Percentiles rank a stretch among this genome's conserved stretches.
Conservation (phyloP, 2,888 invertebrate species). For the Apodemia duryi region DNA sequence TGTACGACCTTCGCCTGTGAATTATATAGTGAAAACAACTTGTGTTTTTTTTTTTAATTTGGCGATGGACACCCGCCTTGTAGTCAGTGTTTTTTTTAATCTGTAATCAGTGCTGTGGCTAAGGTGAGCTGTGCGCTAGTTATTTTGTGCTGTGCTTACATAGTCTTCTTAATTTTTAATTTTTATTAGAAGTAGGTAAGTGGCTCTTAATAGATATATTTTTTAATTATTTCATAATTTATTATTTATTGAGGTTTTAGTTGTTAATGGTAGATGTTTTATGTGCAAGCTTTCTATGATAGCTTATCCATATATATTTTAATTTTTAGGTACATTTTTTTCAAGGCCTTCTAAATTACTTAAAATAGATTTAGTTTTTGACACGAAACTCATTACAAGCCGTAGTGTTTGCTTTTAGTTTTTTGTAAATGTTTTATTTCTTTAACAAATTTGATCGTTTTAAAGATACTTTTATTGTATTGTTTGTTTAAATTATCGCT, state of each 20-base stretch:
- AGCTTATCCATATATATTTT: not conserved
- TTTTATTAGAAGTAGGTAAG: not conserved
- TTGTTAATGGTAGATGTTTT: not conserved
- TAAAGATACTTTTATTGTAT: too few species aligned
- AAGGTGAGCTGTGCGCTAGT: conserved; percentile 39
- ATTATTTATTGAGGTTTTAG: not conserved
- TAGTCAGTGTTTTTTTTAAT: conserved; percentile 26
- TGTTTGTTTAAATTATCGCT: too few species aligned
- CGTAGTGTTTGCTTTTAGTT: not conserved
- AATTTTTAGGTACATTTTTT: not conserved
- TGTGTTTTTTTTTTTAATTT: conserved; percentile 14
- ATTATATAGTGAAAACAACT: not conserved
- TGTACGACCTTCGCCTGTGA: not conserved
- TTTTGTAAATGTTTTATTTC: not conserved
- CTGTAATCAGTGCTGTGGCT: conserved; percentile 43
- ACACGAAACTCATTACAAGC: conserved; percentile 1
- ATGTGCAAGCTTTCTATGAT: not conserved
- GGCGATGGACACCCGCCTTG: conserved; percentile 16
- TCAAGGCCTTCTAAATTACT: not conserved
- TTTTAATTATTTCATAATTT: not conserved
- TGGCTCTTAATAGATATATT: not conserved
- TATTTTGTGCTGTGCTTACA: conserved; percentile 1
- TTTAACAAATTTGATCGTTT: not conserved
- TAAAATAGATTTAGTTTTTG: conserved; percentile 4
- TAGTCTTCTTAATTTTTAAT: not conserved